phyloP scores from a whole-genome alignment of 2,888 invertebrate species.

The Bursaphelenchus okinawaensis region DNA sequence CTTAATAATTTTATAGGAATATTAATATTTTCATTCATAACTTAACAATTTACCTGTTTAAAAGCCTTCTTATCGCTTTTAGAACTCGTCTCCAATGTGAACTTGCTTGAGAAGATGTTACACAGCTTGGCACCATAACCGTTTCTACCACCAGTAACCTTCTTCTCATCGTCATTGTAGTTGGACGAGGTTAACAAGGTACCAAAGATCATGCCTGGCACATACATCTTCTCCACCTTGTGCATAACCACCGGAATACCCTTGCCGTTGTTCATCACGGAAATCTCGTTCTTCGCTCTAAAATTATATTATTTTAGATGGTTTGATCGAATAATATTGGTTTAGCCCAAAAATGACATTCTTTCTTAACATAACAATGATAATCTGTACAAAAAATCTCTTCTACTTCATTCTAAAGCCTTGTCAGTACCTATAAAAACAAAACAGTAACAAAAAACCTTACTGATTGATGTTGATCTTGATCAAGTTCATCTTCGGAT shows the following conservation, averaged over 20 bases:
- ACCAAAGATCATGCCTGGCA: conserved; percentile 98
- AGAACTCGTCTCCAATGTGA: conserved; percentile 86
- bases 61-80: conserved; percentile 78
- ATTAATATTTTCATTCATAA: no score
- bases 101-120: conserved; percentile 94
- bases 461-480: conserved; percentile 68
- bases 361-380: no score
- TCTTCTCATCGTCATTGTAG: conserved; percentile 94
- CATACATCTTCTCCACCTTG: conserved; percentile 81
- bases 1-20: no score
- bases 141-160: conserved; percentile 79
- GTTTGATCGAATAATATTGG: no score
- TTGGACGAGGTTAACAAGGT: conserved; percentile 96
- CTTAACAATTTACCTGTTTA: conserved; percentile 67
- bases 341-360: no score
- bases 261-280: conserved; percentile 92
- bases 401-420: no score
- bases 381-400: no score
- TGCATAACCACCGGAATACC: conserved; percentile 96
- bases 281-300: conserved; percentile 79
- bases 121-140: conserved; percentile 98
- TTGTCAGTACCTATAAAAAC: no score
- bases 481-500: conserved; percentile 53
- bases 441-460: conserved; percentile 13
- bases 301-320: conserved; percentile 22